Evolutionary conservation across 2,113 vertebrate species (phyloP).

Genomic region (Pitta sordida): DNA sequence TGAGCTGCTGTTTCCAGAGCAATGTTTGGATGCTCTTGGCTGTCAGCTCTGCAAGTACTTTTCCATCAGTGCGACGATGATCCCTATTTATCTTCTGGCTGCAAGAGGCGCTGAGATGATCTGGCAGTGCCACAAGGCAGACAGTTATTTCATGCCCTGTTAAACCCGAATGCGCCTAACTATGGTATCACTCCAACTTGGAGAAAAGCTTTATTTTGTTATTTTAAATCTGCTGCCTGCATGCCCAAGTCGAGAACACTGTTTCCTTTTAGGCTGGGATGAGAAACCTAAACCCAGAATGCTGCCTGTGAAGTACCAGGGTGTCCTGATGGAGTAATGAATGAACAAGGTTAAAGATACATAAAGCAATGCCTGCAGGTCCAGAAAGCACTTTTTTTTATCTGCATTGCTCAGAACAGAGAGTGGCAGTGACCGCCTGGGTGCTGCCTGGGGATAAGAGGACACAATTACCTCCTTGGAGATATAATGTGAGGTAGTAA

Average conservation of each 20-base stretch:
- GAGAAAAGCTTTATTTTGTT: conserved; percentile 40
- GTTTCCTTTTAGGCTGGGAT: background rate
- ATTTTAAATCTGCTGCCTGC: conserved; percentile 48
- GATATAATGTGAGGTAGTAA: background rate
- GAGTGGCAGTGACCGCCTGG: background rate
- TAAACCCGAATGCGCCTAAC: conserved; percentile 89
- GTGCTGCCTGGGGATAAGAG: background rate
- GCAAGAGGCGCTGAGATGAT: conserved; percentile 82
- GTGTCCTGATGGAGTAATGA: background rate
- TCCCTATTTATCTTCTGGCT: conserved; percentile 84
- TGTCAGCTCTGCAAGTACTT: conserved; percentile 30
- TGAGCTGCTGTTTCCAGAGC: background rate
- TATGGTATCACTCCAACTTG: conserved; percentile 63
- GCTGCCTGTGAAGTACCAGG: rapidly evolving
- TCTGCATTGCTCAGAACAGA: background rate
- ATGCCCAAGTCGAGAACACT: conserved; percentile 34
- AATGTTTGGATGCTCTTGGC: conserved; percentile 21
- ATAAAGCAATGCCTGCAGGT: background rate
- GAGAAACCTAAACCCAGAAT: background rate
- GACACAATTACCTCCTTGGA: background rate
- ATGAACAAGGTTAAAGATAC: background rate
- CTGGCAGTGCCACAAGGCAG: conserved; percentile 84
- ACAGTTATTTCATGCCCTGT: conserved; percentile 94
- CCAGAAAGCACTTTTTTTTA: background rate
- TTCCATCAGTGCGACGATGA: conserved; percentile 40